Percentiles rank a stretch among this genome's conserved stretches.
Conservation (phyloP, 2,888 invertebrate species). For the Horisme vitalbata region DNA sequence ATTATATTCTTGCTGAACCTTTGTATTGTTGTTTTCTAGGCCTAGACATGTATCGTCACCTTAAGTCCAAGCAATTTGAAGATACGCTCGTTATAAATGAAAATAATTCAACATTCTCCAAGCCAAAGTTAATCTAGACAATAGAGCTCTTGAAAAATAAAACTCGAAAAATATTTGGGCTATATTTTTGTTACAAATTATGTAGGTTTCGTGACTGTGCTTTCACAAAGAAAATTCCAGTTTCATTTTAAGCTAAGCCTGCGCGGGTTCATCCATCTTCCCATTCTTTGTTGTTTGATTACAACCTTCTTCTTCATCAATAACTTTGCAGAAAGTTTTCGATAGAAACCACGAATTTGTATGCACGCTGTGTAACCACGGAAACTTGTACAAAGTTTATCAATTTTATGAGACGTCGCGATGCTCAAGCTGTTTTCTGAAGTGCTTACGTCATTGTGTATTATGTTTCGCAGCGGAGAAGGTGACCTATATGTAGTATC, state of each 20-base stretch:
- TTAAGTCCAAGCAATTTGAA: constrained; percentile 3
- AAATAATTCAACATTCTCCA: too few species aligned
- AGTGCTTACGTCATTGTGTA: constrained; percentile 23
- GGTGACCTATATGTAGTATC: constrained; percentile 21
- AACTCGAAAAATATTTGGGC: constrained; percentile 20
- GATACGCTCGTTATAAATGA: constrained; percentile 9
- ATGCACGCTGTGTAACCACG: constrained; percentile 25
- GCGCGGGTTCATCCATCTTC: constrained; percentile 41
- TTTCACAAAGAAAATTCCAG: constrained; percentile 38
- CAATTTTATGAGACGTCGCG: constrained; percentile 25
- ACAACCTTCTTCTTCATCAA: constrained; percentile 41
- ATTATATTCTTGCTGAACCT: too few species aligned
- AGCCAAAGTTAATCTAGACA: constrained; percentile 21
- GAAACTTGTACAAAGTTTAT: constrained; percentile 26
- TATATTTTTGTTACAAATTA: constrained; percentile 25
- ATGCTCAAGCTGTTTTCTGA: constrained; percentile 18
- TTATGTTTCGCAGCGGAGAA: constrained; percentile 17
- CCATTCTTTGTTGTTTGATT: constrained; percentile 40
- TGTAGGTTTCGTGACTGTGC: constrained; percentile 28
- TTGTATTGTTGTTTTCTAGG: too few species aligned
- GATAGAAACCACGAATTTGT: constrained; percentile 28
- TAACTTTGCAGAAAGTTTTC: constrained; percentile 34
- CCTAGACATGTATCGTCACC: too few species aligned
- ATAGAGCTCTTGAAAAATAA: constrained; percentile 18
- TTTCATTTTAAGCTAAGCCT: constrained; percentile 36